Base-by-base conservation (phyloP, 2,888 invertebrate genomes). In the Eupithecia insigniata region DNA sequence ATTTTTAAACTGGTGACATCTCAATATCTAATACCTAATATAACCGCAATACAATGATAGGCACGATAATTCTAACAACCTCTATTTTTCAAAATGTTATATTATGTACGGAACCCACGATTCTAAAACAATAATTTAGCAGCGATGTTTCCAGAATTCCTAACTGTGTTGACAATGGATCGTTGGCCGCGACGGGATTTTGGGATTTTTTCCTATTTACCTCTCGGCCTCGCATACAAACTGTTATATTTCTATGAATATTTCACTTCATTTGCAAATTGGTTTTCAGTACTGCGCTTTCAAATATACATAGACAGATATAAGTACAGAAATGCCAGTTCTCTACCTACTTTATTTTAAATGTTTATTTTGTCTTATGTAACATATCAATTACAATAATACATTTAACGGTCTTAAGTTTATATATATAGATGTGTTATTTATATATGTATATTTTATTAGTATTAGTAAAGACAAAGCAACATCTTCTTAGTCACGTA, bases 81-180 rank as follows among this genome's bases (percentile, higher is more conserved):
- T 7, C 10, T 26, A 12, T 4, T 26, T 14, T 26, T 4, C 22
- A 22, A 26, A 26, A 26, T 26, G n/a, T 8, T 3, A n/a, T 22
- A 22, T 51, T 51, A 5, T 30, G n/a, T 43, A 30, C 60, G 30
- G 30, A 30, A 30, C 60, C 30, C 30, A 1, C 30, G 30, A 60
- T 30, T 18, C 28, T 60, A 30, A 16, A 60, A 60, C 60, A 30
- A 58, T 60, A 12, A 60, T 30, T 30, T 60, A 30, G 60, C 28
- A 18, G 22, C 16, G 8, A 18, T 30, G 16, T 30, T 2, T 22
- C 28, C 30, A 18, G 28, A 60, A 30, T 60, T 60, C 30, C 30
- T 30, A 60, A 60, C 60, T 30, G 60, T 60, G 55, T 55, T 60
- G 60, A 60, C 60, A 60, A 60, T 30, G 16, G 60, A 60, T 60